Evolutionary conservation across 2,888 invertebrate species (phyloP).

Genomic region (Hyposoter dolosus): DNA sequence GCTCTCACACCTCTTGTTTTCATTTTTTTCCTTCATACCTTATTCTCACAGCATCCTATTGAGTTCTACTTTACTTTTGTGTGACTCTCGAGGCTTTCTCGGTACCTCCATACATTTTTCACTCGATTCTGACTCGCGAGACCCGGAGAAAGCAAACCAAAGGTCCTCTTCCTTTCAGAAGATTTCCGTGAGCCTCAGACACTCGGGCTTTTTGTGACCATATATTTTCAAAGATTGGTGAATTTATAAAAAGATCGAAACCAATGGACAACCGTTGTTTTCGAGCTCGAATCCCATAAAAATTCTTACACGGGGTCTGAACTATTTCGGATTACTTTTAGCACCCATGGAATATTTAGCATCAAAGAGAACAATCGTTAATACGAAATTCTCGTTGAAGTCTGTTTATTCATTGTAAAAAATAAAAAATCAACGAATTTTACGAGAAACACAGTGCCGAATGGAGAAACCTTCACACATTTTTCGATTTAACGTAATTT

Average conservation of each 20-base stretch:
- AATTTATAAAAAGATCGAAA: neutral
- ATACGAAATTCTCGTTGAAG: neutral
- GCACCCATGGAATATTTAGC: neutral
- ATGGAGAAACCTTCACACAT: too few relatives aligned
- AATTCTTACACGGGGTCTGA: neutral
- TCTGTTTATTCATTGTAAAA: neutral
- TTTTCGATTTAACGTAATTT: neutral
- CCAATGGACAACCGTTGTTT: constrained; percentile 16
- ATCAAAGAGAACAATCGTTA: neutral
- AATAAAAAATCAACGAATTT: neutral
- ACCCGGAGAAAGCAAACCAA: neutral
- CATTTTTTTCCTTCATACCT: constrained; percentile 43
- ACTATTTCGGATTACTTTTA: neutral
- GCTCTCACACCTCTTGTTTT: constrained; percentile 64
- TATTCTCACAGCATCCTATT: constrained; percentile 60
- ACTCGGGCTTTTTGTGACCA: neutral
- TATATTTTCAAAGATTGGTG: neutral
- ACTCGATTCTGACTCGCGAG: constrained; percentile 37
- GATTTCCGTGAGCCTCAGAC: neutral
- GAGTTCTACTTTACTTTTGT: constrained; percentile 48
- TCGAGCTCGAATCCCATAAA: neutral
- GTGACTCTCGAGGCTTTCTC: constrained; percentile 32
- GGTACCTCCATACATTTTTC: constrained; percentile 49
- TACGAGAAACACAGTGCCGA: neutral
- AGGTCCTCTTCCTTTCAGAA: neutral